Evolutionary conservation across 2,888 invertebrate species (phyloP).

Genomic region (Lepidochitona cinerea): DNA sequence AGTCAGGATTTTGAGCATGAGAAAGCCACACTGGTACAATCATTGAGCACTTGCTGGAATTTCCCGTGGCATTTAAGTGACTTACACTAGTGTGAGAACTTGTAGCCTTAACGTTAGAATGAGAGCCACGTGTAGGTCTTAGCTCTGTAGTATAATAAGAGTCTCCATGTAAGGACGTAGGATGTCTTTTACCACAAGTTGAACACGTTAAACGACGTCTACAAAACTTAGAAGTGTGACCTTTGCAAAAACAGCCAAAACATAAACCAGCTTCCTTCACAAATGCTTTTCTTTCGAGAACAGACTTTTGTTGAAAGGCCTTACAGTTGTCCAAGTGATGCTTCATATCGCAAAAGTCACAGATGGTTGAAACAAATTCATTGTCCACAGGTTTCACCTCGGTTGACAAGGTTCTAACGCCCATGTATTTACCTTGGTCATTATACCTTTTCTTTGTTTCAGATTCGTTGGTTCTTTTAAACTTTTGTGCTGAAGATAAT

Average conservation of each 20-base stretch:
- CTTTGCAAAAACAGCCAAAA: constrained; percentile 22
- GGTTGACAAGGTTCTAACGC: not conserved
- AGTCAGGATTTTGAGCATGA: constrained; percentile 15
- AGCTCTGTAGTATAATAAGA: no score
- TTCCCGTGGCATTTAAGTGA: no score
- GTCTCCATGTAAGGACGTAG: constrained; percentile 20
- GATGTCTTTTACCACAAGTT: constrained; percentile 17
- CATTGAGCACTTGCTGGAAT: constrained; percentile 20
- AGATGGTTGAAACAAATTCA: no score
- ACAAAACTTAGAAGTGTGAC: constrained; percentile 26
- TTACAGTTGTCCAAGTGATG: not conserved
- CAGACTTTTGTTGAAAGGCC: not conserved
- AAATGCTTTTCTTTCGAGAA: constrained; percentile 9
- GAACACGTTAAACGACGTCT: constrained; percentile 11
- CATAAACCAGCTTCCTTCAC: constrained; percentile 18
- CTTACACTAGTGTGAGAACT: no score
- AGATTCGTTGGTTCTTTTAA: not conserved
- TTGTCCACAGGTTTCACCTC: not conserved
- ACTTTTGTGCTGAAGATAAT: not conserved
- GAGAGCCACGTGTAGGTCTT: no score
- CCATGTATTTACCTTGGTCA: not conserved
- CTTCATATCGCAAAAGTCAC: not conserved
- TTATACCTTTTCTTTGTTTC: not conserved
- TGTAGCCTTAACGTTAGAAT: not conserved
- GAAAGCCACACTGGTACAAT: constrained; percentile 30